phyloP scores from a whole-genome alignment of 2,797 vertebrate species.

The Fringilla coelebs region DNA sequence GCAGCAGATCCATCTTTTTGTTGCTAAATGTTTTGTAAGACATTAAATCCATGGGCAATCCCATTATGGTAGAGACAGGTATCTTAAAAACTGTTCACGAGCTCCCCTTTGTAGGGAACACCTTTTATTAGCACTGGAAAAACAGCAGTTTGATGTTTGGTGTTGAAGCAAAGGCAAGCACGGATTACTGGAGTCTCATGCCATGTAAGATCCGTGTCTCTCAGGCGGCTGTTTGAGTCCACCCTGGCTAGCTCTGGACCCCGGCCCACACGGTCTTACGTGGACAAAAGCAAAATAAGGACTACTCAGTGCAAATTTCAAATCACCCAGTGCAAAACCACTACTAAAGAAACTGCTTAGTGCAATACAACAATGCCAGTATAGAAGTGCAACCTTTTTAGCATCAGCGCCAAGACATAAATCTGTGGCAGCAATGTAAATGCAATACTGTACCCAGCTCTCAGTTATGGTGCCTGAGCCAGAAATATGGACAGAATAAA shows the following conservation, averaged over 20 bases:
- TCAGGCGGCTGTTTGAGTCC: too few species aligned
- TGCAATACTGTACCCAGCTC: not conserved
- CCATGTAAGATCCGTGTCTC: too few species aligned
- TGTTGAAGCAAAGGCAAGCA: not conserved
- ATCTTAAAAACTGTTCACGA: not conserved
- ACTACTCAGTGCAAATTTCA: too few species aligned
- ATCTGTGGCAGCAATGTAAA: not conserved
- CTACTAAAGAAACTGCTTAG: too few species aligned
- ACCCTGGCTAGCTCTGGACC: too few species aligned
- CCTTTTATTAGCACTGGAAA: not conserved
- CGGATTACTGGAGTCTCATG: not conserved
- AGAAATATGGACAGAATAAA: not conserved
- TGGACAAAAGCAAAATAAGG: too few species aligned
- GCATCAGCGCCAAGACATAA: not conserved
- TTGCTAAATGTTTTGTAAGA: not conserved
- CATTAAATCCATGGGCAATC: not conserved
- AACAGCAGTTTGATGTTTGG: not conserved
- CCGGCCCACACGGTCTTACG: too few species aligned
- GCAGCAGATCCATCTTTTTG: not conserved
- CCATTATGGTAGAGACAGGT: not conserved
- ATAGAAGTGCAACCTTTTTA: not conserved
- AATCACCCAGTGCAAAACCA: too few species aligned
- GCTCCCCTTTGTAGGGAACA: not conserved
- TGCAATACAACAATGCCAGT: too few species aligned
- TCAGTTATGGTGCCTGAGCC: not conserved